Percentiles rank a stretch among this genome's conserved stretches.
Evolutionary conservation across 2,113 vertebrate species (phyloP).

Genomic region (Panthera uncia): DNA sequence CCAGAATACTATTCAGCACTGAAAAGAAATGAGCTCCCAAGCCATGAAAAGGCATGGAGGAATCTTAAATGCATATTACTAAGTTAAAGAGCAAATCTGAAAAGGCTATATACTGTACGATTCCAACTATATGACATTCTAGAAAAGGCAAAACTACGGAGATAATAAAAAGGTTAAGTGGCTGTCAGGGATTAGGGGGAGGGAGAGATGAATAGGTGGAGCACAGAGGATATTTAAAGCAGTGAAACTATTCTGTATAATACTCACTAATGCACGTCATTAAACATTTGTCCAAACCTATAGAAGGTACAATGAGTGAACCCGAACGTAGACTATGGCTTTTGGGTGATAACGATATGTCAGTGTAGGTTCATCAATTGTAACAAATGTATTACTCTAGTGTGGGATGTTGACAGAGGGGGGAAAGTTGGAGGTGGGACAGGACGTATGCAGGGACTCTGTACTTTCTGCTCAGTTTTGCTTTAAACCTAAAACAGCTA

Average conservation of each 20-base stretch:
- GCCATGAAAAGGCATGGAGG: background rate
- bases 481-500: constrained; percentile 41
- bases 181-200: background rate
- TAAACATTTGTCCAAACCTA: background rate
- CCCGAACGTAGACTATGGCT: background rate
- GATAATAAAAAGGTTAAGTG: background rate
- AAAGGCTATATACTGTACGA: background rate
- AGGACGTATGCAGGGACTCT: background rate
- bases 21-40: background rate
- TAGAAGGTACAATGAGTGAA: background rate
- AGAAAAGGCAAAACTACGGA: constrained; percentile 22
- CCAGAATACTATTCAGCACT: background rate
- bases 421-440: background rate
- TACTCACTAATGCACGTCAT: background rate
- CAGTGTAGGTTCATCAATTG: background rate
- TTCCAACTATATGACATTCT: background rate
- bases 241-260: background rate
- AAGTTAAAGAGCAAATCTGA: background rate
- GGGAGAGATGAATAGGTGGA: background rate
- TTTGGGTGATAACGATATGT: background rate
- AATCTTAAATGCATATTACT: constrained; percentile 4
- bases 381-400: background rate
- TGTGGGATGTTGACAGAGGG: background rate
- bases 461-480: background rate
- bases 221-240: background rate